phyloP scores from a whole-genome alignment of 35 echinoderm and acorn worm genomes.

The Stichopus chloronotus region DNA sequence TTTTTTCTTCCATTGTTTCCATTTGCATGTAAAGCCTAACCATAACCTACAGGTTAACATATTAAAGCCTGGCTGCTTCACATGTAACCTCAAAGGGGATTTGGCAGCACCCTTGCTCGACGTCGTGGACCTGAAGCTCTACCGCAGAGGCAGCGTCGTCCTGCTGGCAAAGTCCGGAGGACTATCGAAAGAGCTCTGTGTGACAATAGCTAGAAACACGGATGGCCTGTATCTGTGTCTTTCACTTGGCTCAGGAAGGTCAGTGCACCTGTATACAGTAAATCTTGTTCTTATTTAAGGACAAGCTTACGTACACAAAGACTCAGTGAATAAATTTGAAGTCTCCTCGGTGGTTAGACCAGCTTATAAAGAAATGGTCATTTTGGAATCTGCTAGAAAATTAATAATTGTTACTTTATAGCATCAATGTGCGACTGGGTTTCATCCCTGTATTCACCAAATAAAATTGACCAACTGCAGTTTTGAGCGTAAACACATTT shows the following conservation, averaged over 20 bases:
- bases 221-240: constrained; percentile 66
- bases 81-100: constrained; percentile 50
- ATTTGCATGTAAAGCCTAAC: background rate
- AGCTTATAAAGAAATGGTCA: too few relatives aligned
- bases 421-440: too few relatives aligned
- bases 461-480: too few relatives aligned
- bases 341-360: too few relatives aligned
- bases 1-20: background rate
- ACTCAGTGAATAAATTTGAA: too few relatives aligned
- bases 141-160: constrained; percentile 66
- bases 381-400: too few relatives aligned
- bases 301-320: background rate
- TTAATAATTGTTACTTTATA: too few relatives aligned
- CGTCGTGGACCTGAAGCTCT: constrained; percentile 52
- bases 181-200: constrained; percentile 52
- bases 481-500: too few relatives aligned
- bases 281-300: background rate
- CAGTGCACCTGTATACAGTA: background rate
- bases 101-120: constrained; percentile 59
- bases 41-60: constrained; percentile 65
- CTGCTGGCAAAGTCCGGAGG: constrained; percentile 62
- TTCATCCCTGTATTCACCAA: too few relatives aligned
- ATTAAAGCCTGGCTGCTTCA: constrained; percentile 68
- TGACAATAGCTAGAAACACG: constrained; percentile 65
- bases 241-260: constrained; percentile 67